Conservation (phyloP, 2,797 vertebrate species). For the Sebastes wilsoni region DNA sequence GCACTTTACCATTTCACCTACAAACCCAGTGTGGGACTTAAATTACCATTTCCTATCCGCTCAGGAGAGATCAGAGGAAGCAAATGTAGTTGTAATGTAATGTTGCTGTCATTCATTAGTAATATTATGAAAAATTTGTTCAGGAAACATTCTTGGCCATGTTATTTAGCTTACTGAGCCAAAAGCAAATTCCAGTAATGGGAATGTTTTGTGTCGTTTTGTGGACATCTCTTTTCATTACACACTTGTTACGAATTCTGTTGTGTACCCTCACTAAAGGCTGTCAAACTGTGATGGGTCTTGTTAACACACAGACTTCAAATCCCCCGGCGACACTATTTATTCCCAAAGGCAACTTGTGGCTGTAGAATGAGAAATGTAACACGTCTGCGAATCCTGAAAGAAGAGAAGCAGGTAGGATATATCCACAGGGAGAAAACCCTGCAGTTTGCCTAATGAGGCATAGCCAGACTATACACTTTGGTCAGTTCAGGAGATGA, state of each 20-base stretch:
- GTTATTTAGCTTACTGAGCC: background rate
- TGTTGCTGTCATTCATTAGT: background rate
- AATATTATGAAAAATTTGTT: constrained; percentile 7
- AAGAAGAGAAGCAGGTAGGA: constrained; percentile 50
- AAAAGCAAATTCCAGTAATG: constrained; percentile 3
- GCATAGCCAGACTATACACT: constrained; percentile 54
- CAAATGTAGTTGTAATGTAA: background rate
- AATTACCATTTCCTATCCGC: constrained; percentile 2
- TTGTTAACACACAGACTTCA: constrained; percentile 52
- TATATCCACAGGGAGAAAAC: constrained; percentile 47
- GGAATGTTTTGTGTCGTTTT: constrained; percentile 8
- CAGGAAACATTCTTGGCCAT: constrained; percentile 2
- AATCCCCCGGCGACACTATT: constrained; percentile 42
- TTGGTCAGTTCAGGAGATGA: constrained; percentile 70
- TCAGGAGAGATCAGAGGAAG: background rate
- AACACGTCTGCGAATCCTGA: constrained; percentile 24
- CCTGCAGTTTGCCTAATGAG: constrained; percentile 71
- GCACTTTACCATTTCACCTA: constrained; percentile 52
- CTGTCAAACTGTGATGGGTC: constrained; percentile 63
- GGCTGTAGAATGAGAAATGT: constrained; percentile 33
- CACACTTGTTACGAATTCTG: constrained; percentile 17
- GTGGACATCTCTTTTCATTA: constrained; percentile 32
- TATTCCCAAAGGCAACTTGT: constrained; percentile 54
- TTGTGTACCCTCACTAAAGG: constrained; percentile 24
- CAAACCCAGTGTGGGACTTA: constrained; percentile 24